Conservation (phyloP, 2,113 vertebrate species). For the Tyrannus savana region DNA sequence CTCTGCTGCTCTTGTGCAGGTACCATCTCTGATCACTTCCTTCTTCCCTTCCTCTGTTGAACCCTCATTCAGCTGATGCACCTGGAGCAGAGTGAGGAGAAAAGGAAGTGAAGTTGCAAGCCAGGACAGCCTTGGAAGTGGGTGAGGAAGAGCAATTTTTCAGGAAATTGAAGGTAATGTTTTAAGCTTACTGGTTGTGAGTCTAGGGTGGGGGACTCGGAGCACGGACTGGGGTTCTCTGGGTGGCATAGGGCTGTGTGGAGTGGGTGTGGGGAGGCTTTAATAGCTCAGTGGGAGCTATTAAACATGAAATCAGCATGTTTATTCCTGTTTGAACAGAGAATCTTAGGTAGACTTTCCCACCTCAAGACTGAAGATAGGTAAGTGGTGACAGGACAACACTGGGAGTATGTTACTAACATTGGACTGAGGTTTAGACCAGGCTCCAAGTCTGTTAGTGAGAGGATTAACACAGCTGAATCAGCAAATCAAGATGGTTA, state of each 20-base stretch:
- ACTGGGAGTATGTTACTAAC: neutral
- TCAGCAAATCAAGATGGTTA: neutral
- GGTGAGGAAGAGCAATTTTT: constrained; percentile 30
- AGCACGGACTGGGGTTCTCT: neutral
- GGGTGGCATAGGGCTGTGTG: neutral
- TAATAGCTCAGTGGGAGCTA: neutral
- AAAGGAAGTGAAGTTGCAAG: neutral
- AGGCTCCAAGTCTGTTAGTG: neutral
- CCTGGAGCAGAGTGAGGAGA: neutral
- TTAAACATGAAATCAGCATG: neutral
- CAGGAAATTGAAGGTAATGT: neutral
- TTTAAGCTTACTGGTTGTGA: neutral
- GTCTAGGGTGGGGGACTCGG: neutral
- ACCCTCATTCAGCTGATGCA: neutral
- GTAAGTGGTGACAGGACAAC: neutral
- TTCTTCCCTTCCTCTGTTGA: neutral
- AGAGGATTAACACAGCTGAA: neutral
- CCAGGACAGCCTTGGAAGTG: neutral
- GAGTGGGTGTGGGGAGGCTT: neutral
- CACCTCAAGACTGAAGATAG: neutral
- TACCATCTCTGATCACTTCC: neutral
- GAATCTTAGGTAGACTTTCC: neutral
- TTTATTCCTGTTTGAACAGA: neutral
- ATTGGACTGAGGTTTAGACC: neutral
- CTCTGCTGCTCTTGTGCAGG: neutral